Evolutionary conservation across 2,888 invertebrate genomes (phyloP), one percentile per base, ranked within the genome.

Genomic region (Tetragnatha montana): DNA sequence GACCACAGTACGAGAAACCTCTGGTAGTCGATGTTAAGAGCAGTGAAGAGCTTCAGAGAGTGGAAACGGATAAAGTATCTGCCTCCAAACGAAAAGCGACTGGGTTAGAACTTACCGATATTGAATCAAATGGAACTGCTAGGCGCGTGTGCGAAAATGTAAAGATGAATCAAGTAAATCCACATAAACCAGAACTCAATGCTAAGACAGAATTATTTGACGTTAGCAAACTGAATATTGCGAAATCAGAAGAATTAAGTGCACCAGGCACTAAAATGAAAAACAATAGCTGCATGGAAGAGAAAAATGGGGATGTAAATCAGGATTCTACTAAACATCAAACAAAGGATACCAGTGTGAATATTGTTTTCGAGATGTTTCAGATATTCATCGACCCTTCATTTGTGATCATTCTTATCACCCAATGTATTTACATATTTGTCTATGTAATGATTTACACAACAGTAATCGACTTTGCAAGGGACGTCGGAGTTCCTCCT

Each of bases 381-480:
- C 35, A 17, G 47, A 49, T 81, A 19, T 81, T 81, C 12, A 8
- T 19, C 10, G 49, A 81, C 49, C 81, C 70, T 7, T 12, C 69
- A 49, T 81, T 35, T 8, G 4, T 81, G 8, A 35, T 35, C 19
- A 22, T 81, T 14, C 47, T 22, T 49, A 49, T 70, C 6, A 17
- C 35, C 12, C n/a, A 49, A n/a, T 10, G 47, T 14, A 8, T 19
- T 7, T 3, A 10, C 6, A n/a, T 49, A 47, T 84, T 84, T 7
- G 21, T 69, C 6, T 76, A 68, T 19, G 14, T 49, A 10, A 69
- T 76, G 7, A 47, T 69, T 3, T 75, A 21, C 6, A 76, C 84
- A 12, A 49, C 76, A 49, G 21, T 84, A 47, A 50, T 76, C 14
- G 84, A 84, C 69, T 84, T 49, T 49, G n/a, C 21, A 4, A 14